These are phyloP conservation scores for Drosophila paranaensis DNA, from an alignment of 2,888 invertebrate genomes.

Conservation along the genomic window DNA sequence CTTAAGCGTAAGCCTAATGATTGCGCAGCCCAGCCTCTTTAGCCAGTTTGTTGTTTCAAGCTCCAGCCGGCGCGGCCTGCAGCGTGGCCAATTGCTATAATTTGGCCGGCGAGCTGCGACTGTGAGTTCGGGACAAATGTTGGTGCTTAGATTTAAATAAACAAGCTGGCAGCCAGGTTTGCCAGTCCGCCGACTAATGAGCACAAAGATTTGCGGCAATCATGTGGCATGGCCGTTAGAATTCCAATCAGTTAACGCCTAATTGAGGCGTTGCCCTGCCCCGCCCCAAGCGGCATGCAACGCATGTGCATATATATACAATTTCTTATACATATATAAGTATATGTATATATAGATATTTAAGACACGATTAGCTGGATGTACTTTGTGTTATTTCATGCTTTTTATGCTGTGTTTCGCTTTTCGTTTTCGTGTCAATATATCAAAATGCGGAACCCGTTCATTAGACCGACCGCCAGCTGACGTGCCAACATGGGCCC, in stretches of 20 bases:
- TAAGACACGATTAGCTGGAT: slow-evolving; percentile 32
- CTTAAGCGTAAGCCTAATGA: slow-evolving; percentile 50
- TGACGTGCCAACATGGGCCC: slow-evolving; percentile 48
- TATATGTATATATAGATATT: slow-evolving; percentile 27
- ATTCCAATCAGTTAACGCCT: slow-evolving; percentile 75
- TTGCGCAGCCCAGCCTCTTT: slow-evolving; percentile 48
- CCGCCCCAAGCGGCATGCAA: slow-evolving; percentile 52
- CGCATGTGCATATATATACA: slow-evolving; percentile 24
- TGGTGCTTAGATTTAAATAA: slow-evolving; percentile 61
- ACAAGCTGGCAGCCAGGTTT: slow-evolving; percentile 58
- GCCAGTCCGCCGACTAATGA: slow-evolving; percentile 61
- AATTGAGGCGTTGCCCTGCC: slow-evolving; percentile 60
- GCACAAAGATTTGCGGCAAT: slow-evolving; percentile 62
- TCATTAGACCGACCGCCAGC: slow-evolving; percentile 59
- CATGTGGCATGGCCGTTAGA: slow-evolving; percentile 63
- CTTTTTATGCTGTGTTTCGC: slow-evolving; percentile 17
- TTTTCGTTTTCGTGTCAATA: slow-evolving; percentile 64
- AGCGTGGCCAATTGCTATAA: slow-evolving; percentile 64
- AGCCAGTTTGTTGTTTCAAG: slow-evolving; percentile 43
- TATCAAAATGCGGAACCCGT: slow-evolving; percentile 75
- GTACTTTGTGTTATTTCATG: slow-evolving; percentile 44
- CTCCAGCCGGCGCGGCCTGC: slow-evolving; percentile 39
- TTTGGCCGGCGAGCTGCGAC: slow-evolving; percentile 43
- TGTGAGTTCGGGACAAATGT: slow-evolving; percentile 37
- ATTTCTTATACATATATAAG: slow-evolving; percentile 13